Conservation (phyloP, 2,797 vertebrate genomes). For the Phoeniculus purpureus region DNA sequence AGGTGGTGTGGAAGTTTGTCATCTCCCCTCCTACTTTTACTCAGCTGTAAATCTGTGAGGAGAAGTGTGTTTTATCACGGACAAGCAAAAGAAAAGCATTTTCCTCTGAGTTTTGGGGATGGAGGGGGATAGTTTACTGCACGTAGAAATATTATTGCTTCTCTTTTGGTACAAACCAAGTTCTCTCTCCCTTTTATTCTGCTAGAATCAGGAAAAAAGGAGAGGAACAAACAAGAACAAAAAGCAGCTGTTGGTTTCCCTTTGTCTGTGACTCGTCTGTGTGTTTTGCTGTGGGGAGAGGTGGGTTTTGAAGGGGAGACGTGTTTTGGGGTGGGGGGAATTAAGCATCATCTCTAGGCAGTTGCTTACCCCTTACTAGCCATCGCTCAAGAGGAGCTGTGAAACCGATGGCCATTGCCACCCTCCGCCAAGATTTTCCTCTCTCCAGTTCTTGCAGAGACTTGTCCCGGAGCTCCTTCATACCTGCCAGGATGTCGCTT, state of each 20-base stretch:
- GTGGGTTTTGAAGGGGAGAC: not conserved
- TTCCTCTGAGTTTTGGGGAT: not conserved
- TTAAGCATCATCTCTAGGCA: not conserved
- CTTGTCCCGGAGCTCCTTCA: not conserved
- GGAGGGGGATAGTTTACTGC: not conserved
- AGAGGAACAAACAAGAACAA: not conserved
- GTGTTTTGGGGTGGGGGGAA: not conserved
- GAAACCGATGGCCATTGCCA: not conserved
- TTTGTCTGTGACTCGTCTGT: not conserved
- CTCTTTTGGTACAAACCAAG: not conserved
- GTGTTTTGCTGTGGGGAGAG: not conserved
- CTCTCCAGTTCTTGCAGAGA: not conserved
- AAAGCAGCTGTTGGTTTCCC: not conserved
- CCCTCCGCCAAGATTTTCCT: not conserved
- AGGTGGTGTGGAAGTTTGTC: not conserved
- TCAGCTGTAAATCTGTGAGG: not conserved
- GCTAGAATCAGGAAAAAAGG: not conserved
- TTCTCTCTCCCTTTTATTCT: not conserved
- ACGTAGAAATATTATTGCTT: not conserved
- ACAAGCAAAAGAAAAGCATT: not conserved
- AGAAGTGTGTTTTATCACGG: not conserved
- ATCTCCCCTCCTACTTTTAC: not conserved
- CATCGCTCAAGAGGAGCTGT: not conserved
- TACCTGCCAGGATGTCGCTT: not conserved
- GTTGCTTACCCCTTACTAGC: not conserved